phyloP scores from a whole-genome alignment of 1,140 invertebrate species.

The Lasaia peninsularis region DNA sequence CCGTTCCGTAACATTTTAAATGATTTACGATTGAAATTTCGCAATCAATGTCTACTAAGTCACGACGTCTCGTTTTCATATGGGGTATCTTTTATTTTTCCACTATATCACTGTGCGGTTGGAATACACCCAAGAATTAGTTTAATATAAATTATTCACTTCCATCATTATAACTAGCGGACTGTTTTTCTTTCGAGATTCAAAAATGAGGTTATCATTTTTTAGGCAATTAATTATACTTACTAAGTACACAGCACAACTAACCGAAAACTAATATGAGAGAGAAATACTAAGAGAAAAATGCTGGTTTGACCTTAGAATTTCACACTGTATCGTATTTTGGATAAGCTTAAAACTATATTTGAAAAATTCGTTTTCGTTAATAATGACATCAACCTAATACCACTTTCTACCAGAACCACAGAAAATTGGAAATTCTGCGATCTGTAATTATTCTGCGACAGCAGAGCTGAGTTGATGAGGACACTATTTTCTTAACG shows the following conservation, averaged over 20 bases:
- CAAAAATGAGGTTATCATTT: slow-evolving; percentile 59
- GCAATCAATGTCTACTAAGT: slow-evolving; percentile 8
- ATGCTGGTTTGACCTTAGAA: slow-evolving; percentile 38
- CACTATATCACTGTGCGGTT: slow-evolving; percentile 22
- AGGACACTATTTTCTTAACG: too few species aligned
- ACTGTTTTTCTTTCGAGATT: slow-evolving; percentile 68
- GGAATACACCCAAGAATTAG: slow-evolving; percentile 38
- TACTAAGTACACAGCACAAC: slow-evolving; percentile 74
- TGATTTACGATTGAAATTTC: slow-evolving; percentile 6
- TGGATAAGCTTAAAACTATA: too few species aligned
- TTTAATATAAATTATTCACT: slow-evolving; percentile 61
- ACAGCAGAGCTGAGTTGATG: too few species aligned
- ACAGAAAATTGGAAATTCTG: too few species aligned
- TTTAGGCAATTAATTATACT: slow-evolving; percentile 64
- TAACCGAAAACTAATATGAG: slow-evolving; percentile 69
- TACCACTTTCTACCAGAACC: too few species aligned
- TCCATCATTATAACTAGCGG: slow-evolving; percentile 64
- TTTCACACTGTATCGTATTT: slow-evolving; percentile 45
- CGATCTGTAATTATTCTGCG: too few species aligned
- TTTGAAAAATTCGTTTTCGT: too few species aligned
- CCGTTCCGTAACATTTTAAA: slow-evolving; percentile 5
- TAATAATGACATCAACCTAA: too few species aligned
- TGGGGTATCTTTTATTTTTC: slow-evolving; percentile 4
- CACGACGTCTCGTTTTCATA: slow-evolving; percentile 9
- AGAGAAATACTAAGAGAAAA: slow-evolving; percentile 62